A percentile compares a stretch with the other conserved stretches of the same genome.
Conservation (phyloP, 2,113 vertebrate genomes). For the Pristiophorus japonicus region DNA sequence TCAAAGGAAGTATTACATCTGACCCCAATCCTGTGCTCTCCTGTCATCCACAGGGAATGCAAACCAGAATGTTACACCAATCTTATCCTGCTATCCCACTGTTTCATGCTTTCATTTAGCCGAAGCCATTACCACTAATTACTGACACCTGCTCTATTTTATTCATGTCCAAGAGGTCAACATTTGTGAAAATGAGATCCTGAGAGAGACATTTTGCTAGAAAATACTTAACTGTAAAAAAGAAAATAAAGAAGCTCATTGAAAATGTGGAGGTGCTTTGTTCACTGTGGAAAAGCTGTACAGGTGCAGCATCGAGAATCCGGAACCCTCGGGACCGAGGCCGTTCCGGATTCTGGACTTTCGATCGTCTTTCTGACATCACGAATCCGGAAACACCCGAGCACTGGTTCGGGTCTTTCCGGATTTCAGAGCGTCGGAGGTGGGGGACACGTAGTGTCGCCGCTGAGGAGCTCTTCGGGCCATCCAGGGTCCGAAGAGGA, state of each 20-base stretch:
- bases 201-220: neutral
- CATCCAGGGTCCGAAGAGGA: too few species aligned
- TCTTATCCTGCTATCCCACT: neutral
- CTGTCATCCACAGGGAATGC: neutral
- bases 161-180: neutral
- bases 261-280: neutral
- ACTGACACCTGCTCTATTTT: neutral
- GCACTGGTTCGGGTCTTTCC: too few species aligned
- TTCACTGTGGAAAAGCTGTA: neutral
- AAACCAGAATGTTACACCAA: neutral
- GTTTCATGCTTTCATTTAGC: neutral
- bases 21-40: slow-evolving; percentile 1
- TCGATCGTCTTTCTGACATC: too few species aligned
- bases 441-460: too few species aligned
- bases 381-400: too few species aligned
- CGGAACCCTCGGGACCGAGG: too few species aligned
- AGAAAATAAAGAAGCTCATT: neutral
- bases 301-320: too few species aligned
- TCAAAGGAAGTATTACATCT: neutral
- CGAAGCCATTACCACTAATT: slow-evolving; percentile 1
- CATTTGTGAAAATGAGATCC: neutral
- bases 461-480: too few species aligned
- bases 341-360: too few species aligned
- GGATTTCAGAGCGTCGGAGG: too few species aligned
- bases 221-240: neutral